Percentiles rank a stretch among this genome's conserved stretches.
Evolutionary conservation across 2,797 vertebrate genomes (phyloP).

Genomic region (Myotis findleyi): DNA sequence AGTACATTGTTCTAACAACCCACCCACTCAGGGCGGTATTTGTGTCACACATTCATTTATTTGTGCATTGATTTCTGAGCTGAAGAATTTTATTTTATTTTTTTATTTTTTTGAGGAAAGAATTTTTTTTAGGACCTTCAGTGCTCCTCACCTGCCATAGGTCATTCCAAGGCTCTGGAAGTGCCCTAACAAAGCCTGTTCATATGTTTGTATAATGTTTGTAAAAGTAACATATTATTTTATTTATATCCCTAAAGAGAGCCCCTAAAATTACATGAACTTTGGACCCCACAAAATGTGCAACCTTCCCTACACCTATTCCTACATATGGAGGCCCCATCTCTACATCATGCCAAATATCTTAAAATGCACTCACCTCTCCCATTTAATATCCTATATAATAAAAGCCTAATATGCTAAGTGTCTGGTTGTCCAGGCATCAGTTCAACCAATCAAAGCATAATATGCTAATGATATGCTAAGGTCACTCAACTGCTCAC

Average conservation of each 20-base stretch:
- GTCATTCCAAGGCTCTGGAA: neutral
- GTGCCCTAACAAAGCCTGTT: neutral
- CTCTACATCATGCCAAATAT: neutral
- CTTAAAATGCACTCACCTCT: neutral
- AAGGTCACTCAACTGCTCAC: too few relatives aligned
- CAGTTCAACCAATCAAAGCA: too few relatives aligned
- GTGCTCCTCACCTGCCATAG: neutral
- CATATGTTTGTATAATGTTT: neutral
- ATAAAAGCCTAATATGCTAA: too few relatives aligned
- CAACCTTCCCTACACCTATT: neutral
- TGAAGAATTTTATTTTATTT: neutral
- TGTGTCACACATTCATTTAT: neutral
- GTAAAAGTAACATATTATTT: neutral
- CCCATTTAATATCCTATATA: neutral
- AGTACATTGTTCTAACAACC: neutral
- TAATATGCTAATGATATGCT: too few relatives aligned
- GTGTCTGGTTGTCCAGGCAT: too few relatives aligned
- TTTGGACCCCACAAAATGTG: neutral
- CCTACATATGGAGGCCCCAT: neutral
- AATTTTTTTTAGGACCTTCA: neutral
- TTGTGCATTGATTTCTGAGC: neutral
- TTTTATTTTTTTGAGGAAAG: neutral
- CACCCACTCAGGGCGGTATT: neutral
- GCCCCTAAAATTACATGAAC: neutral
- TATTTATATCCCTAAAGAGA: neutral